These are phyloP conservation scores for Drosophila peninsularis DNA, from an alignment of 2,888 invertebrate species.

Conservation along the genomic window DNA sequence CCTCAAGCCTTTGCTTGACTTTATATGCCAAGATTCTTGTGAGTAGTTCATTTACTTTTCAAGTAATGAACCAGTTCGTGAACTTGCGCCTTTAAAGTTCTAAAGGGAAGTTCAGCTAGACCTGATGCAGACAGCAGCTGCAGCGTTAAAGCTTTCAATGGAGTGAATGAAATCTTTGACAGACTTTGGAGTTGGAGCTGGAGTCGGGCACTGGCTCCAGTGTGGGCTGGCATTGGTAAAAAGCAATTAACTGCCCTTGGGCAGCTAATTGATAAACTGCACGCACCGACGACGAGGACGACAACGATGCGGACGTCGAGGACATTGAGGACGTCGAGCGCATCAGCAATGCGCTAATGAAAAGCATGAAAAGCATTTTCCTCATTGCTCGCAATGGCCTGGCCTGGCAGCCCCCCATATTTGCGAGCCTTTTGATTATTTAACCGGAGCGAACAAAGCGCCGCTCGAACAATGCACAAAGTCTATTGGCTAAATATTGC, in stretches of 20 bases:
- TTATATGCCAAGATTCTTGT: too few relatives aligned
- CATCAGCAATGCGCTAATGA: constrained; percentile 71
- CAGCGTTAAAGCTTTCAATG: constrained; percentile 26
- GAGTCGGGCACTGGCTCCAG: not conserved
- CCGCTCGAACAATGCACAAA: constrained; percentile 65
- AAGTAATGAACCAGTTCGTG: constrained; percentile 8
- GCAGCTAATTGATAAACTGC: constrained; percentile 76
- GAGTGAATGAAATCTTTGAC: constrained; percentile 5
- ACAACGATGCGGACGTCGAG: not conserved
- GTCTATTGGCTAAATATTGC: constrained; percentile 74
- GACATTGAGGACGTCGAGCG: constrained; percentile 35
- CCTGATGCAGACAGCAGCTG: not conserved
- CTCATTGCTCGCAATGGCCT: constrained; percentile 14
- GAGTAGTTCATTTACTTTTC: too few relatives aligned
- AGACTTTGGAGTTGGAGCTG: not conserved
- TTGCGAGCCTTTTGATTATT: constrained; percentile 52
- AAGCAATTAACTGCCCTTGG: constrained; percentile 72
- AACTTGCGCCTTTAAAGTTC: not conserved
- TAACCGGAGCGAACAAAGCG: constrained; percentile 64
- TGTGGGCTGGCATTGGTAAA: constrained; percentile 40
- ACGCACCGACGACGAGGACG: constrained; percentile 43
- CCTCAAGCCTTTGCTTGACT: too few relatives aligned
- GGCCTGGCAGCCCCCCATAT: not conserved
- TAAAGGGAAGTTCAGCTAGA: not conserved
- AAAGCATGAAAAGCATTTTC: constrained; percentile 56